Conservation (phyloP, 53 echinoderm and acorn worm genomes). For the Echinarachnius parma region DNA sequence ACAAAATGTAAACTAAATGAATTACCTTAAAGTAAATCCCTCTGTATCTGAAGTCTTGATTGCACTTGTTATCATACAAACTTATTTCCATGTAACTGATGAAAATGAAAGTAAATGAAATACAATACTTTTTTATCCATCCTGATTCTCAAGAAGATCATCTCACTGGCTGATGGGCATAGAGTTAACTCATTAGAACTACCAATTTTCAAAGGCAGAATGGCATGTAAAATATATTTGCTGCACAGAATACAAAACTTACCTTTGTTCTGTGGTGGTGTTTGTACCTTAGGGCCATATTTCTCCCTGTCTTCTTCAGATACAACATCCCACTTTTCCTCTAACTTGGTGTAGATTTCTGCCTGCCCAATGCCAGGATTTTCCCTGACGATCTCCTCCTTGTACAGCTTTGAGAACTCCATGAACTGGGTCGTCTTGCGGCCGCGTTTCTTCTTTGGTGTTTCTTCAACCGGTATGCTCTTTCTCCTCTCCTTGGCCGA, state of each 20-base stretch:
- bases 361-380: conserved; percentile 65
- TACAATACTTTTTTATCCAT: no score
- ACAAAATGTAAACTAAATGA: no score
- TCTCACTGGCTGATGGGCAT: no score
- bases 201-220: no score
- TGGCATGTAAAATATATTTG: no score
- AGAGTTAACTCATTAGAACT: no score
- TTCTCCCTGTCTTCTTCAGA: conserved; percentile 72
- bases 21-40: no score
- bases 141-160: no score
- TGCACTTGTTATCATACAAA: no score
- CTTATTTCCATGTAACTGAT: no score
- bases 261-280: conserved; percentile 22
- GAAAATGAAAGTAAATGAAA: no score
- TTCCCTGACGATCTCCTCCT: conserved; percentile 57
- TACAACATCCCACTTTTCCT: conserved; percentile 74
- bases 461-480: conserved; percentile 24
- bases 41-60: no score
- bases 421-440: conserved; percentile 83
- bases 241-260: conserved; percentile 1
- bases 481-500: neutral
- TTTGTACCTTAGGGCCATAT: conserved; percentile 43
- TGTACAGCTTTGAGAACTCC: conserved; percentile 59
- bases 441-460: conserved; percentile 67
- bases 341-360: conserved; percentile 67